Evolutionary conservation across 2,888 invertebrate species (phyloP), one percentile per base, ranked within the genome.

Genomic region (Plusia festucae): DNA sequence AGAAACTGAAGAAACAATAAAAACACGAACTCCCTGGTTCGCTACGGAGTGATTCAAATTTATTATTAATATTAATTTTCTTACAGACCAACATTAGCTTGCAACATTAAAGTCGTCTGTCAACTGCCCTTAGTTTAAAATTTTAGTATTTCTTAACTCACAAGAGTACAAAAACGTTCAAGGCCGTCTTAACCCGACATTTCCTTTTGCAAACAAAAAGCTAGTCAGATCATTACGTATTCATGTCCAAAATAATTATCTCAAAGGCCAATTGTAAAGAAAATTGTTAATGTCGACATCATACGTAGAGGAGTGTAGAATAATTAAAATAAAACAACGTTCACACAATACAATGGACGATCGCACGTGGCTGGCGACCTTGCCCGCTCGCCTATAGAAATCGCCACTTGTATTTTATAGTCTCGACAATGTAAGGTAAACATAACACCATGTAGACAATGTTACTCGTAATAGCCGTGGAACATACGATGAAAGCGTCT

Each of bases 341-440:
- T 79, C 80, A 80, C 81, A 82, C 81, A 77, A 81, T 73, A 86
- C 86, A 87, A 87, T 86, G 81, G 79, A 20, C 64, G 76, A 79
- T 76, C 85, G 90, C 92, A 91, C 91, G 91, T 89, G 88, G 88
- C 87, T 71, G 58, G 69, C 82, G 92, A 91, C 92, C 92, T 92
- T 92, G 91, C 78, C 76, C 79, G 79, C 73, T 79, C 70, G 76
- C 70, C 70, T 75, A 81, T 82, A 83, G 82, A 84, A 83, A 84
- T 82, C 78, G 76, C 79, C 76, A 80, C 77, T 79, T 75, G 76
- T 81, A 75, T 79, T 78, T 76, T 72, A 79, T 73, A 73, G 72
- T 74, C 65, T 63, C 77, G 73, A 83, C 85, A 85, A 82, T 82
- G 85, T 84, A 82, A 84, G 72, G 80, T 84, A 85, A 86, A 85